Conservation (phyloP, 2,888 invertebrate genomes). For the Pomacea canaliculata region DNA sequence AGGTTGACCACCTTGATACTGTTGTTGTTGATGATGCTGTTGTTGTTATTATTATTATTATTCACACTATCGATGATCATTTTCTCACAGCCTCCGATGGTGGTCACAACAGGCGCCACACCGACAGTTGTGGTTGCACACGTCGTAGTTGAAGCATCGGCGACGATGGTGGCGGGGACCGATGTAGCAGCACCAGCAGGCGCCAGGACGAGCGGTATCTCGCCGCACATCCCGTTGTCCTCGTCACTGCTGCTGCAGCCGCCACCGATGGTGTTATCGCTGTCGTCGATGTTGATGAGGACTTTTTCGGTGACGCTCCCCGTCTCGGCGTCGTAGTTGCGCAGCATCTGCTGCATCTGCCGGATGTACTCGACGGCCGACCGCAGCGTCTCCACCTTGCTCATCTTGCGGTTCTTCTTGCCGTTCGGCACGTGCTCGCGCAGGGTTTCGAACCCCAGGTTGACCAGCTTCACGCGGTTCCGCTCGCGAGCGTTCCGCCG, state of each 20-base stretch:
- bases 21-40: constrained; percentile 18
- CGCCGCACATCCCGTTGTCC: background rate
- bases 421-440: constrained; percentile 65
- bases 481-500: constrained; percentile 92
- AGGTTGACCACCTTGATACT: constrained; percentile 1
- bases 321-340: constrained; percentile 14
- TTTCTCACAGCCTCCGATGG: too few relatives aligned
- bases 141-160: background rate
- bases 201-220: too few relatives aligned
- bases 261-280: background rate
- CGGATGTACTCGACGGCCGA: constrained; percentile 66
- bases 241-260: background rate
- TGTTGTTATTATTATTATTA: constrained; percentile 12
- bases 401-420: constrained; percentile 65
- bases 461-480: constrained; percentile 88
- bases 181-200: too few relatives aligned
- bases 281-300: background rate
- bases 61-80: background rate
- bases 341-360: constrained; percentile 40
- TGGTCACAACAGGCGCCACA: background rate
- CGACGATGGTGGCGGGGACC: background rate
- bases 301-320: background rate
- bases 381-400: constrained; percentile 67
- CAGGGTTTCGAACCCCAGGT: constrained; percentile 64
- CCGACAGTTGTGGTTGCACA: too few relatives aligned